Evolutionary conservation across 2,113 vertebrate species (phyloP), one percentile per base, ranked within the genome.

Genomic region (Apteryx mantelli): DNA sequence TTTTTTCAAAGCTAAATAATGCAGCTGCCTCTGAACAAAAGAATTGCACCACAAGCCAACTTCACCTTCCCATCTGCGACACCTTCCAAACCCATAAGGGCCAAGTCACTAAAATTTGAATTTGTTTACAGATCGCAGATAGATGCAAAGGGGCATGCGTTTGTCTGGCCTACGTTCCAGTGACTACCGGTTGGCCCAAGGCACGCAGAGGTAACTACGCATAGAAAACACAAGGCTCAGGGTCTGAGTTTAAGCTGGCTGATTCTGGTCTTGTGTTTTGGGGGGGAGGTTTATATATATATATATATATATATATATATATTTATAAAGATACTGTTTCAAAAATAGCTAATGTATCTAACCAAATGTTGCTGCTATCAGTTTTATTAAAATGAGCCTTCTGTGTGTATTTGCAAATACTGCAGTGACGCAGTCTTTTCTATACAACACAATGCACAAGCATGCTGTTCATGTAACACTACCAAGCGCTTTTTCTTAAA

Each of bases 161-260:
- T 36, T 69, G 21, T 40, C 50, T 53, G 28, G 15, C 19, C 58
- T 34, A 13, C 14, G 20, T 61, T 66, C 11, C 25, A 68, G 25
- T 1, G 1, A 13, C 32, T 40, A 52, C n/a, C 58, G 7, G 11
- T n/a, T 75, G 30, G 38, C 32, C 42, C 30, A 46, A 50, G 36
- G 63, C 18, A 40, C 20, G 38, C 61, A 50, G 11, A 63, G 24
- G 28, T 60, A 21, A 46, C 32, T 25, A 20, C 28, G 13, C 58
- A 32, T 0, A 40, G 30, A 38, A 61, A 13, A 66, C 0, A 1
- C 6, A 25, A 30, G 10, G 5, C 52, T 82, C 13, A 60, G 25
- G 11, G 4, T 36, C 3, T 0, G 26, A 52, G 44, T 36, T 66
- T 21, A 63, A 22, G 2, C 21, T 71, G 16, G 3, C 16, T 63